These are phyloP conservation scores for Anoncus sp. DNA, from an alignment of 2,888 invertebrate genomes.

Conservation along the genomic window DNA sequence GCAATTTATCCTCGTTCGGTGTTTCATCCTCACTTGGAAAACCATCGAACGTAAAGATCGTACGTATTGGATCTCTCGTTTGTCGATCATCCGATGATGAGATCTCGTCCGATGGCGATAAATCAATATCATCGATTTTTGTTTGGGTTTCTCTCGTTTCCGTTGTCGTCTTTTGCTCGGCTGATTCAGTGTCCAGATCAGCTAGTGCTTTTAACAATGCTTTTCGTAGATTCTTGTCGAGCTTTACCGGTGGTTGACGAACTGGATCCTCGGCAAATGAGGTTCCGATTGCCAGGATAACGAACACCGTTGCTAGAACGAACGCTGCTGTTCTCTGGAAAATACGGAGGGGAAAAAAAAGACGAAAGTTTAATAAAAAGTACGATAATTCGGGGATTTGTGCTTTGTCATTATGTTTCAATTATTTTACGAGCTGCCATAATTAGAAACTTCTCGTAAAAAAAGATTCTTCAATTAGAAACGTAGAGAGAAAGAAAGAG, in stretches of 20 bases:
- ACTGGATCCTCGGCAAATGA: slow-evolving; percentile 66
- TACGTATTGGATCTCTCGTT: slow-evolving; percentile 42
- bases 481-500: no score
- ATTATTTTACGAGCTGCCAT: no score
- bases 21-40: slow-evolving; percentile 76
- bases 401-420: neutral
- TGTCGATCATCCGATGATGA: slow-evolving; percentile 35
- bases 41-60: slow-evolving; percentile 74
- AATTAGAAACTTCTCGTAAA: no score
- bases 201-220: slow-evolving; percentile 91
- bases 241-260: slow-evolving; percentile 85
- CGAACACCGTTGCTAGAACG: slow-evolving; percentile 64
- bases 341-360: slow-evolving; percentile 13
- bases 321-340: slow-evolving; percentile 70
- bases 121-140: slow-evolving; percentile 21
- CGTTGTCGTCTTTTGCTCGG: slow-evolving; percentile 77
- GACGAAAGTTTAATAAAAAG: neutral
- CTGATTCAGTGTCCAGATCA: slow-evolving; percentile 88
- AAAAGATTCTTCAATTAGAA: no score
- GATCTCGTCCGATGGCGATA: slow-evolving; percentile 6
- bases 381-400: neutral
- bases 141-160: slow-evolving; percentile 19
- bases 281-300: slow-evolving; percentile 63
- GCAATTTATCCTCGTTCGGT: slow-evolving; percentile 79
- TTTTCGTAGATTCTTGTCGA: slow-evolving; percentile 90